Base-by-base conservation (phyloP, 2,797 vertebrate genomes). In the Gadopsis marmoratus region DNA sequence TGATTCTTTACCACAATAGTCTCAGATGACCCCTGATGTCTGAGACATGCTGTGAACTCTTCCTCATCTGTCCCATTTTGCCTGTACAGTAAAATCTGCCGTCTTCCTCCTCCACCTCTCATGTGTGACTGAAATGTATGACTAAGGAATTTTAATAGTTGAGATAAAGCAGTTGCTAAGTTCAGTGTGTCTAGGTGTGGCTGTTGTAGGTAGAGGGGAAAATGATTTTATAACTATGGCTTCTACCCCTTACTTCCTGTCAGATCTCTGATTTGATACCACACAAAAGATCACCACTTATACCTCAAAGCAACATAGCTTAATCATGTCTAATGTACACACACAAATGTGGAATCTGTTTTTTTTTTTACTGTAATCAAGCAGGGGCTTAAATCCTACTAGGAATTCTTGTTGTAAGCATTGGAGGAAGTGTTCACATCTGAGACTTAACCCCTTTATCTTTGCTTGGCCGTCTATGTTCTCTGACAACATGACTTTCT, bases 131-230 rank as follows among this genome's bases (percentile, higher is more conserved):
- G 19, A n/a, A 21, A 19, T 58, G 11, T 31, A 53, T 58, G 16
- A 68, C 0, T 29, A 0, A 53, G 13, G 5, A 26, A 14, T 47
- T 67, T 63, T 50, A 60, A 50, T 0, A 19, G 37, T 33, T 31
- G 4, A 63, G 70, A 77, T 73, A 73, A 71, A 66, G 10, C 2
- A 11, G 11, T 21, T 16, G 6, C 0, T 33, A 16, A 19, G 50
- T 23, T 33, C 6, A 37, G 14, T 6, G n/a, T 61, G 48, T 48
- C 14, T 56, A 31, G 59, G 58, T 23, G 50, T 79, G 53, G 9
- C 63, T 45, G 10, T 29, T 53, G 7, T 26, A 4, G 41, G 1
- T 39, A 2, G 4, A 45, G 14, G 35, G 35, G 14, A n/a, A 35
- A 43, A 41, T 31, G 0, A 12, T 19, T 59, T 50, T 48, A 47